These are phyloP conservation scores for Dendrophyllia cribrosa DNA, from an alignment of 64 coral and sea anemone genomes.

Conservation along the genomic window DNA sequence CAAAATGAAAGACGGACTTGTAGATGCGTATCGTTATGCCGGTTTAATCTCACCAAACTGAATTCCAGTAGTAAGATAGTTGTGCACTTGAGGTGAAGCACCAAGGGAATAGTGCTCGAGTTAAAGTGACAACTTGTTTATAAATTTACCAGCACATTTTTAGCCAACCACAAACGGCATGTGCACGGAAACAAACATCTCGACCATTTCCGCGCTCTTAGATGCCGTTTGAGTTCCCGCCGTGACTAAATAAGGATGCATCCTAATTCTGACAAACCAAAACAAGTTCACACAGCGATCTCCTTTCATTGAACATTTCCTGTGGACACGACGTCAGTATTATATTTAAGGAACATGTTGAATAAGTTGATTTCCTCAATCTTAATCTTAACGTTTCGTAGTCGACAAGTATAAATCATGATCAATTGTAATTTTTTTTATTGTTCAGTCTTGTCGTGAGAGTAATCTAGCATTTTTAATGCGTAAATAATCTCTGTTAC, in stretches of 20 bases:
- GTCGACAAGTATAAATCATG: too few relatives aligned
- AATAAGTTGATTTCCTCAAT: not conserved
- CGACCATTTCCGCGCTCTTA: not conserved
- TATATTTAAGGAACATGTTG: not conserved
- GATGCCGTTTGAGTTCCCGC: not conserved
- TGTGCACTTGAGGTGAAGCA: not conserved
- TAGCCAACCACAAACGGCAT: constrained; percentile 16
- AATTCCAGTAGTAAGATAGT: too few relatives aligned
- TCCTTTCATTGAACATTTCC: not conserved
- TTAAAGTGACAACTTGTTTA: not conserved
- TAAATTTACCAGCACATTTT: not conserved
- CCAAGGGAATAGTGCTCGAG: not conserved
- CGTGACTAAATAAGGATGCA: constrained; percentile 20
- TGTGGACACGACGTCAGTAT: not conserved
- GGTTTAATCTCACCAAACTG: too few relatives aligned
- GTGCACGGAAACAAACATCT: constrained; percentile 8
- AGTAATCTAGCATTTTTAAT: too few relatives aligned
- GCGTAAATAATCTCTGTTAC: not conserved
- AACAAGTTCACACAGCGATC: not conserved
- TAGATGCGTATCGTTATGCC: not conserved
- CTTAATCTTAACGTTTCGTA: not conserved
- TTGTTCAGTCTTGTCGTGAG: too few relatives aligned
- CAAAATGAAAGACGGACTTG: not conserved
- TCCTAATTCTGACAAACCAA: not conserved
- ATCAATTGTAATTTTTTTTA: too few relatives aligned